Percentiles rank a stretch among this genome's conserved stretches.
phyloP scores from a whole-genome alignment of 2,888 invertebrate species.

The Pimpla rufipes region DNA sequence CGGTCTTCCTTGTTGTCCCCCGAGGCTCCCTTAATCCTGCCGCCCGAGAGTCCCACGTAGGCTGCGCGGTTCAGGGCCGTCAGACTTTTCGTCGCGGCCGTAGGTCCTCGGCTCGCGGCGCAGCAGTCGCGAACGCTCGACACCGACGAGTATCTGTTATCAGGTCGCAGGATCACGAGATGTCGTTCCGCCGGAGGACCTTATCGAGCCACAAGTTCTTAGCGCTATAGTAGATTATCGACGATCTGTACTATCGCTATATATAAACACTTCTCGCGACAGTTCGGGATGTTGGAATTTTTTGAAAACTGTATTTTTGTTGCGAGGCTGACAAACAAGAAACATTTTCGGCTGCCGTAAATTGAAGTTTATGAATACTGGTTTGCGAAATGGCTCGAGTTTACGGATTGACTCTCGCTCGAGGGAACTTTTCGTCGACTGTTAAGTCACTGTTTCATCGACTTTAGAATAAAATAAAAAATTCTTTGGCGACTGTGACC shows the following conservation, averaged over 20 bases:
- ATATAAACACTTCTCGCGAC: neutral
- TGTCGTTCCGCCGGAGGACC: slow-evolving; percentile 61
- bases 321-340: no score
- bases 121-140: slow-evolving; percentile 4
- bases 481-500: no score
- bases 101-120: slow-evolving; percentile 9
- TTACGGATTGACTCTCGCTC: no score
- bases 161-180: slow-evolving; percentile 66
- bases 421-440: no score
- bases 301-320: no score
- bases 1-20: slow-evolving; percentile 75
- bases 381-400: no score
- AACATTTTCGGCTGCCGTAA: no score
- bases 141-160: slow-evolving; percentile 52
- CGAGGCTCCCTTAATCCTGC: slow-evolving; percentile 79
- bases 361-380: no score
- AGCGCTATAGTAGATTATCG: slow-evolving; percentile 63
- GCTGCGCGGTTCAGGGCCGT: slow-evolving; percentile 70
- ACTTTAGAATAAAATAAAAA: no score
- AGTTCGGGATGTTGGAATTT: no score
- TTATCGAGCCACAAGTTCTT: slow-evolving; percentile 64
- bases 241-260: slow-evolving; percentile 48
- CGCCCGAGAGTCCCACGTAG: slow-evolving; percentile 73
- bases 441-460: no score
- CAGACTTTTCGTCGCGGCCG: slow-evolving; percentile 74